Base-by-base conservation (phyloP, 2,113 vertebrate species). In the Bubalus kerabau region DNA sequence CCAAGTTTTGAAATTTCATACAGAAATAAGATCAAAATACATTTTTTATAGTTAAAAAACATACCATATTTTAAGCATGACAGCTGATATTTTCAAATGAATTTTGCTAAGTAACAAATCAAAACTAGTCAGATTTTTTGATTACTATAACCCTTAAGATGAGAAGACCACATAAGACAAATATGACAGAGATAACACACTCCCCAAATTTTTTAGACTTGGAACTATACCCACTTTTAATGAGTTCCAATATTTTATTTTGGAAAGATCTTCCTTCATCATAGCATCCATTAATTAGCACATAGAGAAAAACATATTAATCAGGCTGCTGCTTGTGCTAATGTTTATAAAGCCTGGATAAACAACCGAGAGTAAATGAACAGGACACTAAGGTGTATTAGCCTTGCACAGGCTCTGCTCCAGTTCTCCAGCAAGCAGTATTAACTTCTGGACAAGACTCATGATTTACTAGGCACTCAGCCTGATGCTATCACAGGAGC, bases 401-500 rank as follows among this genome's bases (percentile, higher is more conserved):
- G 97, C 98, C 99, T 98, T 94, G 97, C 95, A 98, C 98, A 96
- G 97, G 94, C 74, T 98, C 94, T 98, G 97, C 94, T 90, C 96
- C 97, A 98, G 76, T 96, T 97, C 95, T 98, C 98, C 98, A 98
- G 98, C 99, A 97, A 95, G 89, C 98, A 99, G 99, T 99, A 98
- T 99, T 98, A 99, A 99, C 99, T 98, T 85, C 32, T 90, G 98
- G 98, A 99, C 98, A 99, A 98, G 98, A 96, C 78, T 96, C 98
- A 95, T 99, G 98, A 99, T 98, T 98, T 99, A 99, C 96, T 97
- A 97, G 98, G 98, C 98, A 98, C 98, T 98, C 98, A 87, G 97
- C 94, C 97, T 98, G 98, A 98, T 98, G 98, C 97, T 99, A 99
- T 99, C 98, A 96, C 93, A 97, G 92, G 98, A 98, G 98, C 98